Evolutionary conservation across 2,797 vertebrate genomes (phyloP).

Genomic region (Lagocephalus sceleratus): DNA sequence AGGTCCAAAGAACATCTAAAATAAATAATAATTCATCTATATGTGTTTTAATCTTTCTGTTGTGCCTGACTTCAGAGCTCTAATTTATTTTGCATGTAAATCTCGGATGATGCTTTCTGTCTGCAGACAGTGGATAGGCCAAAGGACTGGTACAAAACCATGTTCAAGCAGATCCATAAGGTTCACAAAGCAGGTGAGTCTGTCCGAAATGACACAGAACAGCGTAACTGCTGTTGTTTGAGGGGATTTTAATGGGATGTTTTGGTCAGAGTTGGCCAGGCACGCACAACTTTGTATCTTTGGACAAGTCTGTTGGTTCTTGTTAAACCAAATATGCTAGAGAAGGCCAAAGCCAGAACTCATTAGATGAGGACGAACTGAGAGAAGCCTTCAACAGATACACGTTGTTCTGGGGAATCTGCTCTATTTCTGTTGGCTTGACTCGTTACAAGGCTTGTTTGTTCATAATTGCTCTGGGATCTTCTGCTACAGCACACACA

Average conservation of each 20-base stretch:
- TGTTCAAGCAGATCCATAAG: slow-evolving; percentile 99
- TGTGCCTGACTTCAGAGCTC: slow-evolving; percentile 5
- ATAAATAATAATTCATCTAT: background rate
- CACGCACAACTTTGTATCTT: slow-evolving; percentile 25
- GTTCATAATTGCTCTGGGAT: slow-evolving; percentile 46
- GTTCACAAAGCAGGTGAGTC: slow-evolving; percentile 93
- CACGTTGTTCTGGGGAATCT: slow-evolving; percentile 58
- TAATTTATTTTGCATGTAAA: slow-evolving; percentile 23
- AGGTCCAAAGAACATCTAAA: too few species aligned
- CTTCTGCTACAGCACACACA: slow-evolving; percentile 22
- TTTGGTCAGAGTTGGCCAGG: slow-evolving; percentile 13
- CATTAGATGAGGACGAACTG: slow-evolving; percentile 56
- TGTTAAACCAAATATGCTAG: slow-evolving; percentile 43
- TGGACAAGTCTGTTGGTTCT: slow-evolving; percentile 16
- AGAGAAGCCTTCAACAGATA: slow-evolving; percentile 53
- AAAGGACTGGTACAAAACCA: slow-evolving; percentile 99
- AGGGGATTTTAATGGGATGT: slow-evolving; percentile 1
- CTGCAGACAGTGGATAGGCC: slow-evolving; percentile 93
- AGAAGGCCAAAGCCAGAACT: slow-evolving; percentile 53
- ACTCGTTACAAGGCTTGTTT: slow-evolving; percentile 60
- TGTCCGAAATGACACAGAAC: slow-evolving; percentile 1
- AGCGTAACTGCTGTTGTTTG: slow-evolving; percentile 3
- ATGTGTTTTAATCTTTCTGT: background rate
- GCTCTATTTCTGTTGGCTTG: slow-evolving; percentile 50
- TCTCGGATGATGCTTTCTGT: slow-evolving; percentile 25